Evolutionary conservation across 2,888 invertebrate species (phyloP).

Genomic region (Euphydryas editha): DNA sequence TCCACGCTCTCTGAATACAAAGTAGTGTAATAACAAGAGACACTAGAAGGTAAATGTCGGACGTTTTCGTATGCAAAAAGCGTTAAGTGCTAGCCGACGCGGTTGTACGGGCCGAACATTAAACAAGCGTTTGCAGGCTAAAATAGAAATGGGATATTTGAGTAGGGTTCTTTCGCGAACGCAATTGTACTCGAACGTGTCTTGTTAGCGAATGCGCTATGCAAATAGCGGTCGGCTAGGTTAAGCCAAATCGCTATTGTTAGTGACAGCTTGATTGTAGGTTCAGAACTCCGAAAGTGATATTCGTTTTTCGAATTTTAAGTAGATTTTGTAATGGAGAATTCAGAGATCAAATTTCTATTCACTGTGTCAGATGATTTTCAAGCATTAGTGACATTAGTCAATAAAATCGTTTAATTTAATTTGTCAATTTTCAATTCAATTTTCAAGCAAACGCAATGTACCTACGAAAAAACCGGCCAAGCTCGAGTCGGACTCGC

Average conservation of each 20-base stretch:
- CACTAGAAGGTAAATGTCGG: slow-evolving; percentile 71
- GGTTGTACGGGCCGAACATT: slow-evolving; percentile 82
- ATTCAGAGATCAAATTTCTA: slow-evolving; percentile 12
- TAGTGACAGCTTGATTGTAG: slow-evolving; percentile 47
- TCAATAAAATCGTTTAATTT: too few relatives aligned
- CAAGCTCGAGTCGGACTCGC: too few relatives aligned
- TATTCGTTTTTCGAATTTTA: slow-evolving; percentile 36
- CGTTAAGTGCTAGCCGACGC: slow-evolving; percentile 82
- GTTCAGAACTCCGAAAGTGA: slow-evolving; percentile 40
- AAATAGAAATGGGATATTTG: slow-evolving; percentile 83
- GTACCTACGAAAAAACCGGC: too few relatives aligned
- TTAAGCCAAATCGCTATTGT: slow-evolving; percentile 56
- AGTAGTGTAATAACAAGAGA: slow-evolving; percentile 78
- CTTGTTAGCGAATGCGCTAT: slow-evolving; percentile 81
- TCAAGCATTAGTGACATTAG: neutral
- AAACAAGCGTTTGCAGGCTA: slow-evolving; percentile 79
- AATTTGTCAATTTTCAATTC: too few relatives aligned
- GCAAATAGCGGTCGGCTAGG: slow-evolving; percentile 64
- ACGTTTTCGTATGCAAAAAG: slow-evolving; percentile 83
- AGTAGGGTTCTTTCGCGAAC: slow-evolving; percentile 83
- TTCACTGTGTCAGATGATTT: neutral
- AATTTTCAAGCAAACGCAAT: too few relatives aligned
- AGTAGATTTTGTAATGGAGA: slow-evolving; percentile 28
- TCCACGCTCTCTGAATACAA: slow-evolving; percentile 72
- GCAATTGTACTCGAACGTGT: slow-evolving; percentile 82